phyloP scores from a whole-genome alignment of 64 coral and sea anemone genomes.

The Orbicella faveolata region DNA sequence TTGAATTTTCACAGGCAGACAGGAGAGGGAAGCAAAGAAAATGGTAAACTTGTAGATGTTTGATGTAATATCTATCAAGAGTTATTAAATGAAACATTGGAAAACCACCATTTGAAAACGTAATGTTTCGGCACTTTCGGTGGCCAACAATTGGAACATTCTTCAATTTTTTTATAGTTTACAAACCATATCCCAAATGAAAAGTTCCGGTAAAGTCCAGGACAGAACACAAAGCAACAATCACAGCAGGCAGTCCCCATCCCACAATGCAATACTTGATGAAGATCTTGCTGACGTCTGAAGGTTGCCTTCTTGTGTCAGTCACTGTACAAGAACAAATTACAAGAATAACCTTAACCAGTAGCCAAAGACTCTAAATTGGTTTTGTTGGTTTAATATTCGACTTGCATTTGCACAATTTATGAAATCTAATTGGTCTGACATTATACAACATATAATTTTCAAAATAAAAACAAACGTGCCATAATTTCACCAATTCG shows the following conservation, averaged over 20 bases:
- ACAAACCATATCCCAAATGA: constrained; percentile 31
- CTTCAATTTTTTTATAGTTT: not conserved
- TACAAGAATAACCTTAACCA: not conserved
- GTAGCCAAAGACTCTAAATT: not conserved
- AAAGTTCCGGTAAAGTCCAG: constrained; percentile 2
- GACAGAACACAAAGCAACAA: not conserved
- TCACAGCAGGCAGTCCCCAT: not conserved
- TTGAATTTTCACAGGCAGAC: too few relatives aligned
- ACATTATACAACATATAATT: too few relatives aligned
- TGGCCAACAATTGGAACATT: not conserved
- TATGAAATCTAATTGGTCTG: too few relatives aligned
- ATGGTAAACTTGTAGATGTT: too few relatives aligned
- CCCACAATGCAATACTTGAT: constrained; percentile 17
- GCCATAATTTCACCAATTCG: too few relatives aligned
- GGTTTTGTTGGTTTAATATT: too few relatives aligned
- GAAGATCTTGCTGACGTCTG: constrained; percentile 4
- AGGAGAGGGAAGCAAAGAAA: too few relatives aligned
- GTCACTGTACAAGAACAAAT: not conserved
- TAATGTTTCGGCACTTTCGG: not conserved
- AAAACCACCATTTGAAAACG: too few relatives aligned
- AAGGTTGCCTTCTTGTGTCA: not conserved
- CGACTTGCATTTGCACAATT: too few relatives aligned
- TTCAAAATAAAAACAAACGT: too few relatives aligned
- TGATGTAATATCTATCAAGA: too few relatives aligned
- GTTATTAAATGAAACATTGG: too few relatives aligned